phyloP scores from a whole-genome alignment of 2,113 vertebrate species.

The Alouatta palliata region DNA sequence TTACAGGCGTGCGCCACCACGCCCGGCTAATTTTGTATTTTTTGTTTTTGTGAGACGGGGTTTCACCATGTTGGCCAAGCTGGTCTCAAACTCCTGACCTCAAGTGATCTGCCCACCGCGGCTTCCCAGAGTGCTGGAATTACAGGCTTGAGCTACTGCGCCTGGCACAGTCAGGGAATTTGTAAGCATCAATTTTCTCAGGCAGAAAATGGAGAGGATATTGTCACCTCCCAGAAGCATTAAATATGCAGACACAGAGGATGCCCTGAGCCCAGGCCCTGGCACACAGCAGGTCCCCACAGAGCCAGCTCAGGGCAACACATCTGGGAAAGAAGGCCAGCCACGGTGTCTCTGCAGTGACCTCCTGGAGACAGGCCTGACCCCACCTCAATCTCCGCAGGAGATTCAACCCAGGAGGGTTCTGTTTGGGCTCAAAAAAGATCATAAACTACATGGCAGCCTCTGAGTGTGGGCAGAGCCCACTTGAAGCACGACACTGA shows the following conservation, averaged over 20 bases:
- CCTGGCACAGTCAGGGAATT: no score
- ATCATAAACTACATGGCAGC: neutral
- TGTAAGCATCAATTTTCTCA: neutral
- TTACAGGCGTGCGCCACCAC: no score
- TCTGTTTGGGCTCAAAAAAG: neutral
- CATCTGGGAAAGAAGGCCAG: neutral
- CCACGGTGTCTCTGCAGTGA: fast-evolving
- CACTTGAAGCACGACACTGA: fast-evolving
- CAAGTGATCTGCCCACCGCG: no score
- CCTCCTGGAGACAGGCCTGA: neutral
- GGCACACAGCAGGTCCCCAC: fast-evolving
- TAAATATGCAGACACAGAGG: neutral
- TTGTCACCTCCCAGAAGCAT: neutral
- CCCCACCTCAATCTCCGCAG: neutral
- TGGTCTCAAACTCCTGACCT: no score
- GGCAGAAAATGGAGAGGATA: neutral
- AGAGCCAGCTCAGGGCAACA: neutral
- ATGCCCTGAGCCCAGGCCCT: neutral
- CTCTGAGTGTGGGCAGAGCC: no score
- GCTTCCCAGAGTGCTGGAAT: no score
- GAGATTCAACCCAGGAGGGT: neutral
- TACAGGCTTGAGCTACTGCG: no score
- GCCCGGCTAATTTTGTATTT: no score
- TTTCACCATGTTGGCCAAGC: no score
- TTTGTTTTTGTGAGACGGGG: no score